These are phyloP conservation scores for Bubalus kerabau DNA, from an alignment of 2,113 vertebrate genomes.

Conservation along the genomic window DNA sequence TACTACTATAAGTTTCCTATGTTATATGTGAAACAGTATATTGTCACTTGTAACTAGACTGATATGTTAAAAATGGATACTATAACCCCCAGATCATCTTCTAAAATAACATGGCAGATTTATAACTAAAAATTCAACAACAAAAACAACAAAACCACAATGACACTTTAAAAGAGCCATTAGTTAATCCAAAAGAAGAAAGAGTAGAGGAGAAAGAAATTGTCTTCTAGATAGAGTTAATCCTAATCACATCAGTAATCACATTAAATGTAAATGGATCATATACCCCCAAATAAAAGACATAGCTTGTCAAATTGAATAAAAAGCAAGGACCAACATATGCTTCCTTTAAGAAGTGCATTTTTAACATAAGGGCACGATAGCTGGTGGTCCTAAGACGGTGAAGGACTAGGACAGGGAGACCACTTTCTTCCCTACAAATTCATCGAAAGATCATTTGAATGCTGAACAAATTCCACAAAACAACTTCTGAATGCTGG, in stretches of 20 bases:
- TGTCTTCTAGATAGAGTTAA: neutral
- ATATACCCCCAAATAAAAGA: neutral
- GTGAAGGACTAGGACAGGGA: neutral
- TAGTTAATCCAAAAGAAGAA: neutral
- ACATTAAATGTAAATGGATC: neutral
- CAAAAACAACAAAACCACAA: neutral
- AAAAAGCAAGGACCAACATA: neutral
- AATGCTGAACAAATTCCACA: neutral
- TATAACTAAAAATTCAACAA: neutral
- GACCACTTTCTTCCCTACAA: neutral
- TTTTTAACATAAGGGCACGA: neutral
- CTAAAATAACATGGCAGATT: neutral
- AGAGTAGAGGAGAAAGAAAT: neutral
- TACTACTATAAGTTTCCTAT: neutral
- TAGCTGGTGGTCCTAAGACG: neutral
- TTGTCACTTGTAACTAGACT: neutral
- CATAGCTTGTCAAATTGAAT: neutral
- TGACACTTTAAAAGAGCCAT: neutral
- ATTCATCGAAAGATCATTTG: neutral
- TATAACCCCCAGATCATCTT: neutral
- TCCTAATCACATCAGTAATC: neutral
- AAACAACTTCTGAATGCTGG: neutral
- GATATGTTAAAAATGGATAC: neutral
- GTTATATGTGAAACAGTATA: neutral
- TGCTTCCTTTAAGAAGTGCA: neutral